Conservation (phyloP, 2,888 invertebrate species). For the Drosophila recens region DNA sequence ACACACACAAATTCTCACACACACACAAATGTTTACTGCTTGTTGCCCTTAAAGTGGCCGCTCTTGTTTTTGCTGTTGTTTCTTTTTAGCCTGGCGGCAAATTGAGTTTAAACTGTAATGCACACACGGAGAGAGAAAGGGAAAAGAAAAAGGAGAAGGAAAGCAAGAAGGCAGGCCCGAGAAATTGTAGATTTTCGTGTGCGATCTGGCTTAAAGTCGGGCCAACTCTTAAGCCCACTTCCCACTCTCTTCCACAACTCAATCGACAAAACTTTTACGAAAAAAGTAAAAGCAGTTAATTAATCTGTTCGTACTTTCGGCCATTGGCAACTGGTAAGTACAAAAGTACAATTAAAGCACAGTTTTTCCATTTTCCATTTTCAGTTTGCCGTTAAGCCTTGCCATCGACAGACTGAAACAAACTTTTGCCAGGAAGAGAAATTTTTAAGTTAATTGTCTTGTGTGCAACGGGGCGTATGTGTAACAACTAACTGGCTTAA, state of each 20-base stretch:
- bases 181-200: neutral
- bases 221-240: constrained; percentile 3
- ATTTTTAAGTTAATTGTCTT: constrained; percentile 56
- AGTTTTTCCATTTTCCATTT: constrained; percentile 13
- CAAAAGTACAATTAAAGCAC: constrained; percentile 27
- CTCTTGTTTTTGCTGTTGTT: constrained; percentile 25
- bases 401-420: constrained; percentile 25
- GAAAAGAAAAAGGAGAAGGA: neutral
- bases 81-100: constrained; percentile 44
- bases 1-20: constrained; percentile 10
- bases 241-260: neutral
- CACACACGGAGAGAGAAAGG: constrained; percentile 10
- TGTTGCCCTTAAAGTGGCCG: constrained; percentile 28
- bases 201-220: constrained; percentile 17
- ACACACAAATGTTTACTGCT: constrained; percentile 22
- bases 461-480: constrained; percentile 65
- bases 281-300: constrained; percentile 56
- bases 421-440: neutral
- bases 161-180: neutral
- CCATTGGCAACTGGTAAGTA: constrained; percentile 12
- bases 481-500: constrained; percentile 64
- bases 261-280: constrained; percentile 27
- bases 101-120: constrained; percentile 49
- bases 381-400: constrained; percentile 23
- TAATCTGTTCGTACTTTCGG: constrained; percentile 54